Evolutionary conservation across 2,888 invertebrate genomes (phyloP).

Genomic region (Chymomyza fuscimana): DNA sequence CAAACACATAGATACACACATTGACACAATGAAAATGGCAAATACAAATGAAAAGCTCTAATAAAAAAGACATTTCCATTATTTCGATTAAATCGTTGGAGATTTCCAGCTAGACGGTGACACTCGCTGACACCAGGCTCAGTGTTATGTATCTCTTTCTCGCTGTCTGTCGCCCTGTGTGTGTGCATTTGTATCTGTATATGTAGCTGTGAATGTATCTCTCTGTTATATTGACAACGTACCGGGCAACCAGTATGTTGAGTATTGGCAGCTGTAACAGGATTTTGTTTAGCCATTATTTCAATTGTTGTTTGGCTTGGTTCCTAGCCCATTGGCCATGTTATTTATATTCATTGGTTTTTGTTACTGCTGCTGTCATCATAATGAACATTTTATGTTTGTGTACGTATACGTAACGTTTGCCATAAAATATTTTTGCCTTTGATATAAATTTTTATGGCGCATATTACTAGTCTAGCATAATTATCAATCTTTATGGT

Average conservation of each 20-base stretch:
- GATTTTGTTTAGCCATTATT: constrained; percentile 55
- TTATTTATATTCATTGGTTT: constrained; percentile 66
- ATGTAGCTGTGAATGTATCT: too few species aligned
- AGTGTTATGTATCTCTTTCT: not conserved
- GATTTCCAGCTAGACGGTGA: not conserved
- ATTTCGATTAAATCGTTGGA: constrained; percentile 70
- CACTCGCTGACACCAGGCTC: constrained; percentile 6
- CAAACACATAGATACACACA: not conserved
- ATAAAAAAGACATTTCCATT: constrained; percentile 74
- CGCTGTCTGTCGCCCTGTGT: not conserved
- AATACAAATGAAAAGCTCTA: constrained; percentile 66
- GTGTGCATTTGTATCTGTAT: not conserved
- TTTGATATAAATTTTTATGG: constrained; percentile 65
- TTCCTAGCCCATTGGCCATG: not conserved
- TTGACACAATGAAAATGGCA: constrained; percentile 48
- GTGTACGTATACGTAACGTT: constrained; percentile 21
- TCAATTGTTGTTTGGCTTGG: constrained; percentile 61
- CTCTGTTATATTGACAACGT: not conserved
- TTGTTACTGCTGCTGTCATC: constrained; percentile 23
- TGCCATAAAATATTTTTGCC: constrained; percentile 54
- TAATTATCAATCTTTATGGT: constrained; percentile 71
- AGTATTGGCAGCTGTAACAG: not conserved
- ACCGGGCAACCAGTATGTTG: not conserved
- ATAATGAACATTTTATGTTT: constrained; percentile 47
- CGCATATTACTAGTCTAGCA: constrained; percentile 62